Base-by-base conservation (phyloP, 2,888 invertebrate species). In the Diaphora mendica region DNA sequence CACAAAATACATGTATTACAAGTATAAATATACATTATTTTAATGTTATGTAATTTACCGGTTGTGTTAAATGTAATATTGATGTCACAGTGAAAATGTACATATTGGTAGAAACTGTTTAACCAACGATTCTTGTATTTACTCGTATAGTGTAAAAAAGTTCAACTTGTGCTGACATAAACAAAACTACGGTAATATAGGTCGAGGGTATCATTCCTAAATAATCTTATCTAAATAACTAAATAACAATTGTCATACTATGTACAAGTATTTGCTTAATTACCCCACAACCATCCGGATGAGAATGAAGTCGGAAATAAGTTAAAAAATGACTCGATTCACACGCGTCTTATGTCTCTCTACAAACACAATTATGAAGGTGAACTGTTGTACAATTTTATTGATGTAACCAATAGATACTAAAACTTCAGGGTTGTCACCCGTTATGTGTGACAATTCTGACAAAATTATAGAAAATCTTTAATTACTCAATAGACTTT, bases 211-310 rank as follows among this genome's bases (percentile, higher is more conserved):
- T 3, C n/a, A 42, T 68, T 51, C 35, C 23, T n/a, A 8, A 5
- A 39, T 39, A 42, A 42, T 39, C 23, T 42, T 42, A 68, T 70
- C 70, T n/a, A 67, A 75, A 77, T 65, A 68, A 66, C 77, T 76
- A 75, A 62, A 67, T 76, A 62, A n/a, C 23, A 67, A 70, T 64
- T 66, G 67, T 68, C 70, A 68, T 68, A 76, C 69, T 72, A 73
- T 77, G 72, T 72, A 69, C 39, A 75, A 68, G 42, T 74, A 84
- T 83, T 72, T 74, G 75, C 66, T 73, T 84, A 84, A 84, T 83
- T 85, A 77, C 75, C 65, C 39, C 39, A 26, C 59, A 82, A 77
- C 70, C 75, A 84, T 84, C 85, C 84, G 84, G 84, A 85, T 80
- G 76, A 70, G 74, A 80, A 79, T 77, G 64, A 69, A 42, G 77